A percentile compares a stretch with the other conserved stretches of the same genome.
phyloP scores from a whole-genome alignment of 2,888 invertebrate species.

The Campoplex capitator region DNA sequence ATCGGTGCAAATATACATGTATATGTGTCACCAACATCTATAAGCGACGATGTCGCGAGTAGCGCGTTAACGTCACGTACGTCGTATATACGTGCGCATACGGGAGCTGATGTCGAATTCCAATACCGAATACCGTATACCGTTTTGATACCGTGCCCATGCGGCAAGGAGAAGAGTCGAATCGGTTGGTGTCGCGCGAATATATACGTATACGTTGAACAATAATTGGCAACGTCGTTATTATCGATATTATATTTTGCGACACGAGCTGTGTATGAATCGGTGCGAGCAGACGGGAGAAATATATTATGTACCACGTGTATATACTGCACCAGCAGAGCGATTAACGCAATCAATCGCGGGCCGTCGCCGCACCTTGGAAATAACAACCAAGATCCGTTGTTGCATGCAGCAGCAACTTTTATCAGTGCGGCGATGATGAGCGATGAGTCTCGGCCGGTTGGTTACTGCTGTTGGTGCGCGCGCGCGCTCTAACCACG shows the following conservation, averaged over 20 bases:
- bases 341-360: slow-evolving; percentile 33
- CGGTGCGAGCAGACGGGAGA: background rate
- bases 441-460: slow-evolving; percentile 20
- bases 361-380: slow-evolving; percentile 43
- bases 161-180: too few species aligned
- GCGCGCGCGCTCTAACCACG: background rate
- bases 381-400: too few species aligned
- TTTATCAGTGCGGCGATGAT: too few species aligned
- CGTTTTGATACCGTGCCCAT: too few species aligned
- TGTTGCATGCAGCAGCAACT: too few species aligned
- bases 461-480: background rate
- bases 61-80: too few species aligned
- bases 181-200: too few species aligned
- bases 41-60: too few species aligned
- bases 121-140: too few species aligned
- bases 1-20: too few species aligned
- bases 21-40: too few species aligned
- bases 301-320: background rate
- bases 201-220: too few species aligned
- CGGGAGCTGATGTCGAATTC: background rate
- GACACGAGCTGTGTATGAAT: slow-evolving; percentile 48
- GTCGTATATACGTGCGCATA: background rate
- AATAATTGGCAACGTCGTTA: slow-evolving; percentile 58
- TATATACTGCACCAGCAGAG: background rate
- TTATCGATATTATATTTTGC: slow-evolving; percentile 55